Evolutionary conservation across 2,113 vertebrate genomes (phyloP).

Genomic region (Pimephales promelas): DNA sequence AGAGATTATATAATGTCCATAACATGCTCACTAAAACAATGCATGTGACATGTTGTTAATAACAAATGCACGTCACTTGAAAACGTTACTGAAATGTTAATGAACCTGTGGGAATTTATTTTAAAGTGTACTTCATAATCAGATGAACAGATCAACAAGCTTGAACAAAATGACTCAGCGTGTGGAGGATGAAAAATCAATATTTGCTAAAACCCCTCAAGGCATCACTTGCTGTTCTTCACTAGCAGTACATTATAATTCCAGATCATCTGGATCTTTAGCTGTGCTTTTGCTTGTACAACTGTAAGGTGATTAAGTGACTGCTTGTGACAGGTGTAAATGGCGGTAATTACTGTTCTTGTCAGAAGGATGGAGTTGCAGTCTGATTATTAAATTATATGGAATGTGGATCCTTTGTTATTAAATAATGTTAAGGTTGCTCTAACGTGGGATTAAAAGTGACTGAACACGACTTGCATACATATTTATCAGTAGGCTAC

Average conservation of each 20-base stretch:
- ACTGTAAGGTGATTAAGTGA: background rate
- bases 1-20: background rate
- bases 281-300: constrained; percentile 8
- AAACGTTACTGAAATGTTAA: background rate
- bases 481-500: background rate
- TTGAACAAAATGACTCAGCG: constrained; percentile 20
- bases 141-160: constrained; percentile 19
- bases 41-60: background rate
- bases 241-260: background rate
- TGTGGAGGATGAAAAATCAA: background rate
- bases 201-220: background rate
- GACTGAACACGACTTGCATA: background rate
- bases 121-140: background rate
- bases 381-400: background rate
- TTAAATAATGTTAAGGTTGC: constrained; percentile 10
- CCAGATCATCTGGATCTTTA: background rate
- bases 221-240: background rate
- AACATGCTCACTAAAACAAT: background rate
- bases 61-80: background rate
- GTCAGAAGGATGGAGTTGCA: background rate
- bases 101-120: background rate
- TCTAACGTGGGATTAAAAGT: background rate
- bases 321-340: background rate
- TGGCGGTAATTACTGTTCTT: constrained; percentile 28
- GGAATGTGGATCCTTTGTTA: background rate